phyloP scores from a whole-genome alignment of 2,888 invertebrate genomes.

The Epicampocera succincta region DNA sequence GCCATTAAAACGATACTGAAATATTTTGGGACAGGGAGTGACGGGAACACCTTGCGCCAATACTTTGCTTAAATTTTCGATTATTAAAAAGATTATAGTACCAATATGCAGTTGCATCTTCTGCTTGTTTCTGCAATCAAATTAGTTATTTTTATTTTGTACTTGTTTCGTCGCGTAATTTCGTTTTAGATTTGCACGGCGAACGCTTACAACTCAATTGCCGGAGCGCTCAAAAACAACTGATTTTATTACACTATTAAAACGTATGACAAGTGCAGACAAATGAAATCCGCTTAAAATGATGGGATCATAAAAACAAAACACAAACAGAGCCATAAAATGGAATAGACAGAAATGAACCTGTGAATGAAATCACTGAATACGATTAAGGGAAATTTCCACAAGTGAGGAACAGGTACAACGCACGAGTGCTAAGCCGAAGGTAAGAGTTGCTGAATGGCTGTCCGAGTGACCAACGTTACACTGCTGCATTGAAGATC shows the following conservation, averaged over 20 bases:
- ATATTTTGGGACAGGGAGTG: slow-evolving; percentile 80
- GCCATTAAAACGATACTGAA: slow-evolving; percentile 81
- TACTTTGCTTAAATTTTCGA: slow-evolving; percentile 72
- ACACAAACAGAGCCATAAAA: slow-evolving; percentile 14
- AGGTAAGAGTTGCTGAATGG: not conserved
- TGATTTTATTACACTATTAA: slow-evolving; percentile 60
- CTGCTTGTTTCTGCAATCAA: no score
- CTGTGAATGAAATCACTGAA: slow-evolving; percentile 41
- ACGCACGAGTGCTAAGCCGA: not conserved
- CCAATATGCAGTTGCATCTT: slow-evolving; percentile 70
- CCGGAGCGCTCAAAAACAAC: slow-evolving; percentile 66
- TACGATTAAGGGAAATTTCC: slow-evolving; percentile 14
- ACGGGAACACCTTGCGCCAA: slow-evolving; percentile 77
- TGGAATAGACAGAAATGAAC: slow-evolving; percentile 2
- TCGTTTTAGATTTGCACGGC: not conserved
- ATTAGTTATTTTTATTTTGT: slow-evolving; percentile 48
- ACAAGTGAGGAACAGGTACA: not conserved
- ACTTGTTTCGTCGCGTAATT: slow-evolving; percentile 26
- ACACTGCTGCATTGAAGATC: no score
- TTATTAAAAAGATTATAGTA: slow-evolving; percentile 70
- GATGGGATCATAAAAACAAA: slow-evolving; percentile 5
- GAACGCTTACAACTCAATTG: slow-evolving; percentile 66
- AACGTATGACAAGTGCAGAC: not conserved
- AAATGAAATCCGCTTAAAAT: slow-evolving; percentile 13
- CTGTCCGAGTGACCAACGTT: not conserved